These are phyloP conservation scores for Eira barbara DNA, from an alignment of 2,113 vertebrate genomes.

Conservation along the genomic window DNA sequence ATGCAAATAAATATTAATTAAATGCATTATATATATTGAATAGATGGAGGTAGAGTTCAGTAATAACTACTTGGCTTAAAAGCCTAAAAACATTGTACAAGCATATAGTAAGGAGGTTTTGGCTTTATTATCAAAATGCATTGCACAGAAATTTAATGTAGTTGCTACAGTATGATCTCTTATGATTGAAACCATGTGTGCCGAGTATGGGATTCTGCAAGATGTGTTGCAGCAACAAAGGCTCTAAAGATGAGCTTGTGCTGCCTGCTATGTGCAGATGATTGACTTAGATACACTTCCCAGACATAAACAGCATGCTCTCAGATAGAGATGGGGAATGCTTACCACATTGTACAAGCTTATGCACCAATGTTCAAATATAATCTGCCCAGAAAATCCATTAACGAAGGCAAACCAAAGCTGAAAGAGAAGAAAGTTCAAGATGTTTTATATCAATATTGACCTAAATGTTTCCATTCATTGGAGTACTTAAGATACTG, in stretches of 20 bases:
- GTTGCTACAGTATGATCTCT: neutral
- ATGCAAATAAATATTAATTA: neutral
- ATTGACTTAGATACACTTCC: slow-evolving; percentile 27
- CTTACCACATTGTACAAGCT: slow-evolving; percentile 97
- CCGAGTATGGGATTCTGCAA: neutral
- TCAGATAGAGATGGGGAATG: slow-evolving; percentile 45
- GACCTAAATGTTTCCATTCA: slow-evolving; percentile 17
- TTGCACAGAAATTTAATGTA: neutral
- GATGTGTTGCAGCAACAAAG: neutral
- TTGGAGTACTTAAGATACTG: neutral
- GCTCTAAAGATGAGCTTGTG: slow-evolving; percentile 1
- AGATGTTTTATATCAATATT: slow-evolving; percentile 70
- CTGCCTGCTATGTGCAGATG: slow-evolving; percentile 1
- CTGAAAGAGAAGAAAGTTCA: slow-evolving; percentile 81
- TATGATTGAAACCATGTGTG: neutral
- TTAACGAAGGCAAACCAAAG: slow-evolving; percentile 98
- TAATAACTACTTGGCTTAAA: neutral
- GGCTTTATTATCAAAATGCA: neutral
- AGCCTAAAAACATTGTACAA: neutral
- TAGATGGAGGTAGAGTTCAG: neutral
- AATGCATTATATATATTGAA: neutral
- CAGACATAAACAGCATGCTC: slow-evolving; percentile 34
- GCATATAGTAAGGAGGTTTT: neutral
- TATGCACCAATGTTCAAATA: slow-evolving; percentile 97
- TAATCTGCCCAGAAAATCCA: slow-evolving; percentile 96